Percentiles rank a stretch among this genome's conserved stretches.
These are phyloP conservation scores for Shinisaurus crocodilurus DNA, from an alignment of 2,113 vertebrate genomes.

Conservation along the genomic window DNA sequence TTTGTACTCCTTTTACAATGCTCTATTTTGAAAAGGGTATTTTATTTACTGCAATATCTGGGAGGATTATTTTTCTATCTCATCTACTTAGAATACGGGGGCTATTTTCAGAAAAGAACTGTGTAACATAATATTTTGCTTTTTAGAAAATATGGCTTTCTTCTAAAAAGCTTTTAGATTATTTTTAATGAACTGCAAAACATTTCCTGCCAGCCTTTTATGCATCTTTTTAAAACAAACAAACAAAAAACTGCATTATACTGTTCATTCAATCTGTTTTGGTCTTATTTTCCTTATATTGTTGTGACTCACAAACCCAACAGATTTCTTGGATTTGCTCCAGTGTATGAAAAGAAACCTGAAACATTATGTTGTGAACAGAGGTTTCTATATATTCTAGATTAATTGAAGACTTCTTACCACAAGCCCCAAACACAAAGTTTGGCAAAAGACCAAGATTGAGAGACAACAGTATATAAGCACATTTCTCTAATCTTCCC, in stretches of 20 bases:
- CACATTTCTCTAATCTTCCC: not conserved
- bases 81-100: not conserved
- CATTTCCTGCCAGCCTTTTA: conserved; percentile 1
- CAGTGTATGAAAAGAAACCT: not conserved
- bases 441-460: not conserved
- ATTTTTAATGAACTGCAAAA: not conserved
- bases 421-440: not conserved
- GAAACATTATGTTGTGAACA: not conserved
- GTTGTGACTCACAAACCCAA: not conserved
- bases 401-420: not conserved
- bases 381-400: not conserved
- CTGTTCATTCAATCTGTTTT: not conserved
- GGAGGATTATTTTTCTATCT: not conserved
- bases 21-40: not conserved
- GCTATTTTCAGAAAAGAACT: not conserved
- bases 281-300: not conserved
- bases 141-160: not conserved
- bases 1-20: conserved; percentile 5
- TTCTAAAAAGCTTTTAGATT: not conserved
- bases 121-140: conserved; percentile 16
- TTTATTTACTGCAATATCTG: not conserved
- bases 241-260: not conserved
- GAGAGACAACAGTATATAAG: not conserved
- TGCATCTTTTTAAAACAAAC: not conserved
- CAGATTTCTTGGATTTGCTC: not conserved